Base-by-base conservation (phyloP, 2,797 vertebrate genomes). In the Spondyliosoma cantharus region DNA sequence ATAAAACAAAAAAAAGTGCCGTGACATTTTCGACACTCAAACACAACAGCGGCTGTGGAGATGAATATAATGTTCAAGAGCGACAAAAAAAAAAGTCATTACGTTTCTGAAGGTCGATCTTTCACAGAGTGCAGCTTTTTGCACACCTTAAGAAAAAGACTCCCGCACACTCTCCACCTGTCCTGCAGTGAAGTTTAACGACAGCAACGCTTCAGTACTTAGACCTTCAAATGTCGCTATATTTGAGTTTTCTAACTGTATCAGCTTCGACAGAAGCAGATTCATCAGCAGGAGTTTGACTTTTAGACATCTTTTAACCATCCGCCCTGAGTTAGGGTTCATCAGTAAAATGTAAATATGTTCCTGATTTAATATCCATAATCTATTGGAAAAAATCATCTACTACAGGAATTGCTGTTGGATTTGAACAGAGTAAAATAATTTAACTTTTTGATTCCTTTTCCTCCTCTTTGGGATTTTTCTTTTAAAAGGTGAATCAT, bases 1-100 rank as follows among this genome's bases (percentile, higher is more conserved):
- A 72, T 81, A n/a, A 66, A 59, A 57, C 25, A 25, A 61, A 37
- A 37, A 37, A 59, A 74, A 78, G 65, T 46, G 59, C 32, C 25
- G 63, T 78, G 80, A 80, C 79, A 86, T 89, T 86, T 87, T 68
- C 54, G 64, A 43, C 37, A 45, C 64, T 76, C 29, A 32, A 61
- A 59, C 61, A 58, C 45, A 81, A 27, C 14, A 20, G 9, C 3
- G 22, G 49, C 60, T 66, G 42, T 22, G 73, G 78, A 58, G 72
- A 75, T 50, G 65, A 73, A 82, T 52, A 15, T 20, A 24, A 58
- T 53, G 25, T 25, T 7, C 22, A 25, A 15, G 67, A 63, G 8
- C 20, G 56, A 56, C 49, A 15, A 59, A 29, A 50, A 58, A 58
- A 29, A 62, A 58, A 37, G 5, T 16, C 64, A 45, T 76, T 76